These are phyloP conservation scores for Coregonus ussuriensis DNA, from an alignment of 2,797 vertebrate genomes.

Conservation along the genomic window DNA sequence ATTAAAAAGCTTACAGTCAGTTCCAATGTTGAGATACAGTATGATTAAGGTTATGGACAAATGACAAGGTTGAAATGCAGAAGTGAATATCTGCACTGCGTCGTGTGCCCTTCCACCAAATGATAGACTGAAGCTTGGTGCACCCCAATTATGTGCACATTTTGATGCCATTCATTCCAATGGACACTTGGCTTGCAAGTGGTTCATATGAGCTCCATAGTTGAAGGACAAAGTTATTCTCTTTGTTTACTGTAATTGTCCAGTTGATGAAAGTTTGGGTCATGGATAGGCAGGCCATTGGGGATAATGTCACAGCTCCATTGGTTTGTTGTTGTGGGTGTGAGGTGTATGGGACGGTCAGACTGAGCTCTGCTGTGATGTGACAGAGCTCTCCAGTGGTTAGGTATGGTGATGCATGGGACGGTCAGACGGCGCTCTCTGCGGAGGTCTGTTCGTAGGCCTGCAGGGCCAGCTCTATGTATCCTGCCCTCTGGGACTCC, in stretches of 20 bases:
- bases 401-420: too few species aligned
- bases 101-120: neutral
- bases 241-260: neutral
- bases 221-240: neutral
- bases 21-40: neutral
- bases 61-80: neutral
- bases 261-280: neutral
- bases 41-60: neutral
- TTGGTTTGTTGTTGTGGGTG: neutral
- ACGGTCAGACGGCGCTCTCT: slow-evolving; percentile 58
- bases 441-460: slow-evolving; percentile 74
- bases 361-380: too few species aligned
- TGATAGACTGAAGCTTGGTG: neutral
- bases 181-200: neutral
- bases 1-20: neutral
- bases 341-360: neutral
- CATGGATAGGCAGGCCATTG: neutral
- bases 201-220: neutral
- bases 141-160: neutral
- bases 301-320: neutral
- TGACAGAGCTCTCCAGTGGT: too few species aligned
- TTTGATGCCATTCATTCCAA: neutral
- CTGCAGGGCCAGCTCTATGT: slow-evolving; percentile 88
- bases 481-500: slow-evolving; percentile 85
- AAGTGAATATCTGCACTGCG: neutral